These are phyloP conservation scores for Cyprinodon brontotheroides DNA, from an alignment of 2,113 vertebrate genomes.

Conservation along the genomic window DNA sequence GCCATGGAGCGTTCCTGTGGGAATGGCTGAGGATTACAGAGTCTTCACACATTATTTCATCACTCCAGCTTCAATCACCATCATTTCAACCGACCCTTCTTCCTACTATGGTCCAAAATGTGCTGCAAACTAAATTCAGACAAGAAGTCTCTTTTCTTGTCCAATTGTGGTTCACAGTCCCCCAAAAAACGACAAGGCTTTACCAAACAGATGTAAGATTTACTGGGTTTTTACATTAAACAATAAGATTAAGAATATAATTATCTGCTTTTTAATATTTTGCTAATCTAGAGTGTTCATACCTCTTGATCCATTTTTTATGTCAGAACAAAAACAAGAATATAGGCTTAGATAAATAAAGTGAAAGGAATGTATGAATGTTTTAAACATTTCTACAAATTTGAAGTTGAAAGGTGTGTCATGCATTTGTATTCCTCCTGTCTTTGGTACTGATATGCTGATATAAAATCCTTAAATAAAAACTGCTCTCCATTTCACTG, in stretches of 20 bases:
- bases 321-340: no score
- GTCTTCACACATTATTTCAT: slow-evolving; percentile 68
- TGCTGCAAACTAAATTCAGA: slow-evolving; percentile 36
- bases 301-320: no score
- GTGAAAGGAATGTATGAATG: no score
- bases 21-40: slow-evolving; percentile 52
- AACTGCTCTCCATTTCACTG: no score
- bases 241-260: not conserved
- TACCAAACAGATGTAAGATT: slow-evolving; percentile 3
- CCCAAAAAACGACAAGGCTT: not conserved
- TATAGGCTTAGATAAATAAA: no score
- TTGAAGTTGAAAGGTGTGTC: no score
- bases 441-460: not conserved
- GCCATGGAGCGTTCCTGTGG: slow-evolving; percentile 36
- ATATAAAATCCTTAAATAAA: no score
- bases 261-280: no score
- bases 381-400: no score
- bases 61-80: slow-evolving; percentile 55
- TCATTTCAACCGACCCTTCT: slow-evolving; percentile 46
- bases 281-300: no score
- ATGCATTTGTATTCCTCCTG: no score
- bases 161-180: slow-evolving; percentile 22
- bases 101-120: slow-evolving; percentile 34
- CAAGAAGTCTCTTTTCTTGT: slow-evolving; percentile 8
- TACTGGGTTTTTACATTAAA: not conserved